phyloP scores from a whole-genome alignment of 2,888 invertebrate genomes.

The Platypus cylindrus region DNA sequence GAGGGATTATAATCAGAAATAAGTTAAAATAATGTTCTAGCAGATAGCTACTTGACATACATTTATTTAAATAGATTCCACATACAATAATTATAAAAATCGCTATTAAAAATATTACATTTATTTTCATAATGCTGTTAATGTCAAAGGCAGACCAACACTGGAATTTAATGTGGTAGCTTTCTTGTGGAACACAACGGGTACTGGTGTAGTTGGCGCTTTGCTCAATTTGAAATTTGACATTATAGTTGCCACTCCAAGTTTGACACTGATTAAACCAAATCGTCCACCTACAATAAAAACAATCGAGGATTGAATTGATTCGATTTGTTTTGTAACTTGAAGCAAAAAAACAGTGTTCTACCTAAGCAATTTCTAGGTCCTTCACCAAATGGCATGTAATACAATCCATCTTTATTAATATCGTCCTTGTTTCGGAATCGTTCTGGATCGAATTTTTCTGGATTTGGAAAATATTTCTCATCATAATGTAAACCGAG shows the following conservation, averaged over 20 bases:
- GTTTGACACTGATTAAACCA: slow-evolving; percentile 17
- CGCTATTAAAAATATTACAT: too few relatives aligned
- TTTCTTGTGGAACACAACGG: slow-evolving; percentile 6
- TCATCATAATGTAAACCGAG: slow-evolving; percentile 22
- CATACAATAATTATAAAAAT: too few relatives aligned
- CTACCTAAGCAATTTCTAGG: slow-evolving; percentile 24
- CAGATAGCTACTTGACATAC: too few relatives aligned
- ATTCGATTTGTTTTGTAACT: not conserved
- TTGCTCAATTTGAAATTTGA: slow-evolving; percentile 13
- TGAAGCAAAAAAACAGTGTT: too few relatives aligned
- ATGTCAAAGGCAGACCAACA: slow-evolving; percentile 10
- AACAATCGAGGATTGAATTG: not conserved
- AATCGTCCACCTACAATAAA: slow-evolving; percentile 18
- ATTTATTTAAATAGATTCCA: too few relatives aligned
- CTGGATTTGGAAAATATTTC: slow-evolving; percentile 21
- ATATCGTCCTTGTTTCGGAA: slow-evolving; percentile 18
- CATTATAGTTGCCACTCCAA: slow-evolving; percentile 17
- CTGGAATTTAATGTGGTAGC: slow-evolving; percentile 12
- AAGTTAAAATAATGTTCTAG: too few relatives aligned
- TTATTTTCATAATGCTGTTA: slow-evolving; percentile 12
- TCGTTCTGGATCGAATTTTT: slow-evolving; percentile 22
- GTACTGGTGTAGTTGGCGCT: slow-evolving; percentile 10
- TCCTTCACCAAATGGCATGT: slow-evolving; percentile 23
- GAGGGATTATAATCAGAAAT: too few relatives aligned
- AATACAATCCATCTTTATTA: slow-evolving; percentile 17